Percentiles rank a stretch among this genome's conserved stretches.
phyloP scores from a whole-genome alignment of 2,113 vertebrate genomes.

The Sus scrofa region T2T-Sscrofa CM000825.6:69384501-69385000 shows the following conservation, averaged over 20 bases:
- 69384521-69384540: neutral
- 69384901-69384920: neutral
- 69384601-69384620: too few relatives aligned
- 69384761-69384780: too few relatives aligned
- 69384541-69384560: neutral
- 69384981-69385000: neutral
- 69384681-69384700: too few relatives aligned
- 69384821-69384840: neutral
- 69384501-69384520: neutral
- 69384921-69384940: conserved; percentile 21
- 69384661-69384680: too few relatives aligned
- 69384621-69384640: too few relatives aligned
- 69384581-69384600: too few relatives aligned
- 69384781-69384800: too few relatives aligned
- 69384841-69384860: neutral
- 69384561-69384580: neutral
- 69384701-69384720: too few relatives aligned
- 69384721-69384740: too few relatives aligned
- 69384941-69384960: neutral
- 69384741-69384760: too few relatives aligned
- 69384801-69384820: neutral
- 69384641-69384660: too few relatives aligned
- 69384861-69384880: neutral
- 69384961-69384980: neutral
- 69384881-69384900: neutral